A percentile compares a stretch with the other conserved stretches of the same genome.
Conservation (phyloP, 2,113 vertebrate genomes). For the Pipra filicauda region DNA sequence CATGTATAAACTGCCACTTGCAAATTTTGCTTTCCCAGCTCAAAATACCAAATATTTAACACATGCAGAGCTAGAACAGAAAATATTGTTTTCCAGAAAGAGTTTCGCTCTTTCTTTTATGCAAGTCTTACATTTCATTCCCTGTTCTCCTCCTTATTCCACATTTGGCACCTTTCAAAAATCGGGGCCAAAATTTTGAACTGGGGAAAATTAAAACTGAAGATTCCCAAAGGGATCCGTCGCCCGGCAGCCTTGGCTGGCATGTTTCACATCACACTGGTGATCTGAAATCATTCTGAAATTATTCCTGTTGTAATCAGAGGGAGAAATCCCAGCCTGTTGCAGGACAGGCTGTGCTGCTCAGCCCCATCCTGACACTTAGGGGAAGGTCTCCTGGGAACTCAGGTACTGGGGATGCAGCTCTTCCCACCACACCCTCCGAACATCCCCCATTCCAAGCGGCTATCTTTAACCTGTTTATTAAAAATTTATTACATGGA, state of each 20-base stretch:
- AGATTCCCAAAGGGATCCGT: background rate
- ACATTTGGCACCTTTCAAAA: background rate
- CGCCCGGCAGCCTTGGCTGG: background rate
- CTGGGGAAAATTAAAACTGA: background rate
- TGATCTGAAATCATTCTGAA: background rate
- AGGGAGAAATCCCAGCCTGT: rapidly evolving
- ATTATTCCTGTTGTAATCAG: background rate
- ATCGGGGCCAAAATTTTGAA: background rate
- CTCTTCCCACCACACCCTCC: background rate
- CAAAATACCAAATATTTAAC: background rate
- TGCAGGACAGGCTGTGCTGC: constrained; percentile 52
- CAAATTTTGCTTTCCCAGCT: background rate
- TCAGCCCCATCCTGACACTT: constrained; percentile 23
- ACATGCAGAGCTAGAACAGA: background rate
- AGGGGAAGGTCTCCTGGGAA: constrained; percentile 56
- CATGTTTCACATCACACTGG: background rate
- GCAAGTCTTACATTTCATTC: background rate
- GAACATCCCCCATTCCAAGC: background rate
- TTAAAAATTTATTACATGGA: background rate
- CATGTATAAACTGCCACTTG: background rate
- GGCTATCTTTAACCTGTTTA: background rate
- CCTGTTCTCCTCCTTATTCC: background rate
- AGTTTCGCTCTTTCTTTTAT: background rate
- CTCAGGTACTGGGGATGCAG: constrained; percentile 49
- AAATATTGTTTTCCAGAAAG: background rate